Evolutionary conservation across 2,888 invertebrate species (phyloP).

Genomic region (Cosmorhoe ocellata): DNA sequence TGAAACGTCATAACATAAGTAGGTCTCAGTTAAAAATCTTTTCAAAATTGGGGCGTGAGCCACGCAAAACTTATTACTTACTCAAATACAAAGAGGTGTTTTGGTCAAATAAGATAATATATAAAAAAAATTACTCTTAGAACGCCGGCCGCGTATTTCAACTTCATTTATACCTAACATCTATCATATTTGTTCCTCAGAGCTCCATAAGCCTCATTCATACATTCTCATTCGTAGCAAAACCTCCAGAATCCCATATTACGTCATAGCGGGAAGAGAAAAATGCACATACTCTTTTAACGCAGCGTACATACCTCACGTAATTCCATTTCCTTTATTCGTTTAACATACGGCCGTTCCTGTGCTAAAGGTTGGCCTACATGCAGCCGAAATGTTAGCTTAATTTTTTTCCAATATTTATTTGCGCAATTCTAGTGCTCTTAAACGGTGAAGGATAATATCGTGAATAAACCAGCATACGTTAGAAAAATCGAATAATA

Average conservation of each 20-base stretch:
- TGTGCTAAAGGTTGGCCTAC: conserved; percentile 11
- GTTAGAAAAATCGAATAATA: no score
- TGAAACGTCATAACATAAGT: no score
- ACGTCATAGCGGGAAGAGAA: conserved; percentile 27
- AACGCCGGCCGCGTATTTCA: not conserved
- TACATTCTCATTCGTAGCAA: conserved; percentile 25
- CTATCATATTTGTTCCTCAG: conserved; percentile 23
- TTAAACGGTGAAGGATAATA: no score
- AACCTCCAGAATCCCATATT: conserved; percentile 23
- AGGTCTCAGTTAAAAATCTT: no score
- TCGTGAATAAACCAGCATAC: no score
- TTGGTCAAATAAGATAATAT: not conserved
- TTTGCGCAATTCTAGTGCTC: no score
- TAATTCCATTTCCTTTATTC: conserved; percentile 34
- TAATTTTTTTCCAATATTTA: not conserved
- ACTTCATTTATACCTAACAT: conserved; percentile 10
- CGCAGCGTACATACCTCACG: conserved; percentile 22
- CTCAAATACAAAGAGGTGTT: no score
- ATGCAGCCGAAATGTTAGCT: conserved; percentile 2
- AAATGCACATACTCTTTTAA: conserved; percentile 32
- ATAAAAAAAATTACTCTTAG: no score
- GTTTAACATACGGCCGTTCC: conserved; percentile 29
- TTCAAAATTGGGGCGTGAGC: no score
- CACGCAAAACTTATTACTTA: no score
- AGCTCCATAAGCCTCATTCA: conserved; percentile 23